Base-by-base conservation (phyloP, 2,113 vertebrate genomes). In the Glareola pratincola region DNA sequence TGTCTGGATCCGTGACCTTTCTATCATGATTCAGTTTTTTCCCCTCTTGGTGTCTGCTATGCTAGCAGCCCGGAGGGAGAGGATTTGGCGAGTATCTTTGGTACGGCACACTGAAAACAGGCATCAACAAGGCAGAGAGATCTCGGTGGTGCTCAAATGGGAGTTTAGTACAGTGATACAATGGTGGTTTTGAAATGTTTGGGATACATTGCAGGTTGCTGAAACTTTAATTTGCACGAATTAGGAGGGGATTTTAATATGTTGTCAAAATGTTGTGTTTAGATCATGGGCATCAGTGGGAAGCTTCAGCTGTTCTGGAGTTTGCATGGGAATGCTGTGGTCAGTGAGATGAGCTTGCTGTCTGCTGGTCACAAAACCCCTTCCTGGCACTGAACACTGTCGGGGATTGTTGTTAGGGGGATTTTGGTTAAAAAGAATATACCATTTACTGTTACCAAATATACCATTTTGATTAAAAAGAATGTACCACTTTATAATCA, bases 31-130 rank as follows among this genome's bases (percentile, higher is more conserved):
- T 6, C 0, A 1, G 2, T 54, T 37, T 39, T 60, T 30, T 27
- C n/a, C 8, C 32, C 12, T 10, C 11, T 53, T 50, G 45, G 21
- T 73, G 64, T 50, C 47, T 68, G 39, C 59, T 36, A 1, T 56
- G 13, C 60, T 17, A 11, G 68, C 34, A 74, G 45, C n/a, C 10
- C 19, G 17, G 26, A 41, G 37, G 22, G 69, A 54, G 39, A 12
- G 32, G 57, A 12, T 64, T 37, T 76, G n/a, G 50, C 1, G 6
- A 32, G 1, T 27, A 3, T 26, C 27, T 41, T 54, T 0, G 1
- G 54, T 53, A 17, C 43, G 19, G 37, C 18, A 10, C 12, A 1
- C 14, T 50, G 67, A 67, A 37, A 23, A 18, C 0, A 3, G 4
- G 14, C 20, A 23, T 66, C 39, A 54, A 64, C n/a, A 36, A 36